Evolutionary conservation across 2,888 invertebrate genomes (phyloP), one percentile per base, ranked within the genome.

Genomic region (Xestobium rufovillosum): DNA sequence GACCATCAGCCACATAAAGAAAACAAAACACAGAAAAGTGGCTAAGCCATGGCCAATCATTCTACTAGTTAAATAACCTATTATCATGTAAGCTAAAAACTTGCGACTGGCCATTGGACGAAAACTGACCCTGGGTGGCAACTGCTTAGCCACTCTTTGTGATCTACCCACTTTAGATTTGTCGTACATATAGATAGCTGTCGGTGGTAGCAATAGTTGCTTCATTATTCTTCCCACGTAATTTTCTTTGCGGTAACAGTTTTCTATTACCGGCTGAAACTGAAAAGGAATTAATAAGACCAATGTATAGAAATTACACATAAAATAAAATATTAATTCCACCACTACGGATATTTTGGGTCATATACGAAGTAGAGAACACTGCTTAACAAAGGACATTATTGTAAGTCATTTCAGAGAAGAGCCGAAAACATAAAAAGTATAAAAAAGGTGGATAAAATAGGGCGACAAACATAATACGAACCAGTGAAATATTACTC

Each of bases 41-140:
- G 68, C 42, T n/a, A 67, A 60, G 40, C 70, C 69, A 43, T 68
- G 74, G 28, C 75, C 75, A 34, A 73, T 66, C 26, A 72, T 47
- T 63, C 69, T 72, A 25, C 70, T 67, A 2, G 75, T 26, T 4
- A 75, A 44, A 33, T 70, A 69, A 2, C 77, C 73, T 0, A 78
- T 36, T 3, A 61, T 55, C 16, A 79, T 50, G 64, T 73, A 74
- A 1, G 69, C 52, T 15, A 80, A 56, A 36, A 76, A 73, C 25
- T 70, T 68, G 47, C 81, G 75, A 32, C 76, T 77, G 3, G 82
- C 85, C 10, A 83, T 66, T 31, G 70, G 65, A 26, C 88, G 70
- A 30, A 87, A 61, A 30, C 80, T 80, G 4, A 85, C 50, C 31
- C 85, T 66, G 1, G 85, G 76, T 0, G 82, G 80, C 28, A 86